Evolutionary conservation across 2,888 invertebrate genomes (phyloP), one percentile per base, ranked within the genome.

Genomic region (Blera fallax): DNA sequence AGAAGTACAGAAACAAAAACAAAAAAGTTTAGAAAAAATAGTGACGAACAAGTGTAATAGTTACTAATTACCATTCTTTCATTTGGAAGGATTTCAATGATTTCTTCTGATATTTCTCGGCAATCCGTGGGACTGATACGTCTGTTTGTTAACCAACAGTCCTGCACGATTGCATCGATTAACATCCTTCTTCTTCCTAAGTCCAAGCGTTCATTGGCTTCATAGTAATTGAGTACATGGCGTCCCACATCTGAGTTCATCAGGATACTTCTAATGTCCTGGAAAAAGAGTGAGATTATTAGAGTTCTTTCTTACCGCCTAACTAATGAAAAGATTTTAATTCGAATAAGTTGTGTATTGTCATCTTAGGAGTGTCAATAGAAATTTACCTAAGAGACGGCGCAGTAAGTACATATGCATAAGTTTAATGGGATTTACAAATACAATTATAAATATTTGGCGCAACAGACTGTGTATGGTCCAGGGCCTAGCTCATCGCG

Each of bases 31-130:
- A 32, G n/a, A n/a, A n/a, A n/a, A n/a, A 11, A 50, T 32, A 21
- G 8, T 1, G 1, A 8, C 0, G 5, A 29, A 11, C 8, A 11
- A 16, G 11, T 14, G 2, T 6, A 27, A 37, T 54, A 43, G 16
- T 11, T n/a, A 24, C 2, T 14, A 2, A n/a, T 79, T 80, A 87
- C 74, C 74, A 54, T 34, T 50, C 67, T 84, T 74, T 89, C 89
- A 3, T 77, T 85, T 6, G 89, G 89, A 82, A 89, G 88, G 18
- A 89, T 48, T 64, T 87, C 80, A 27, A 88, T 65, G 7, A 89
- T 58, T 29, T 89, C 88, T 0, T 69, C 69, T n/a, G 88, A 88
- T 50, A 89, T 84, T 52, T 82, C 84, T 10, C 72, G 77, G 52
- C 89, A 89, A 52, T 77, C 79, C 1, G 56, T 72, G 0, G 87